phyloP scores from a whole-genome alignment of 2,888 invertebrate species.

The Synergus gifuensis region DNA sequence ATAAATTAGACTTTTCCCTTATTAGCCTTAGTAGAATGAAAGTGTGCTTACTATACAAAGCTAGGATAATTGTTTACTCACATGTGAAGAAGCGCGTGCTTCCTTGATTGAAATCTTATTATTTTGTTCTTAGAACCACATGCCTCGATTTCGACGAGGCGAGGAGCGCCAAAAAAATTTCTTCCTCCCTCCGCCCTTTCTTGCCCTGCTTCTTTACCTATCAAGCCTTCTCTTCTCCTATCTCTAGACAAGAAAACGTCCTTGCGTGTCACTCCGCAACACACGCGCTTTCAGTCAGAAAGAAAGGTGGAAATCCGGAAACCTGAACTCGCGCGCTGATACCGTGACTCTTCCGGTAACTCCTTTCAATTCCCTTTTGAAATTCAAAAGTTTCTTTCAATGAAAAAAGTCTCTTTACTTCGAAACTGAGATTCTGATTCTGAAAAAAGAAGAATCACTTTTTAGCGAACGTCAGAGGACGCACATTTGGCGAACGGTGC shows the following conservation, averaged over 20 bases:
- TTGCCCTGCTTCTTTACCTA: neutral
- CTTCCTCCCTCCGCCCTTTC: constrained; percentile 15
- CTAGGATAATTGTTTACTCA: constrained; percentile 1
- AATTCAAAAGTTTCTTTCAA: neutral
- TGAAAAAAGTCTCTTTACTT: neutral
- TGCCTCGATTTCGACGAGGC: neutral
- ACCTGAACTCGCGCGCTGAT: constrained; percentile 23
- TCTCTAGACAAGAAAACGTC: neutral
- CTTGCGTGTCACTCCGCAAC: constrained; percentile 31
- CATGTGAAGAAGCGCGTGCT: constrained; percentile 8
- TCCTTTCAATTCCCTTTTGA: neutral
- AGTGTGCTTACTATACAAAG: neutral
- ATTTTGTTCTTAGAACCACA: constrained; percentile 13
- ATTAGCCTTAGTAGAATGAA: neutral
- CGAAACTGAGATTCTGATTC: neutral
- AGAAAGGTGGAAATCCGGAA: constrained; percentile 40
- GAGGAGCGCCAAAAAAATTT: neutral
- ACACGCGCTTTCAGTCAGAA: constrained; percentile 9
- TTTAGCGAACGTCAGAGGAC: neutral
- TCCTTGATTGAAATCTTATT: neutral
- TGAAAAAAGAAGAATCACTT: neutral
- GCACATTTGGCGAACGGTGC: constrained; percentile 22
- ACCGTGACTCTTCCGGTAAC: constrained; percentile 31
- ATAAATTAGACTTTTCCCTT: neutral
- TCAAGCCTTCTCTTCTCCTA: neutral